Evolutionary conservation across 2,797 vertebrate genomes (phyloP), one percentile per base, ranked within the genome.

Genomic region (Glyptemys insculpta): DNA sequence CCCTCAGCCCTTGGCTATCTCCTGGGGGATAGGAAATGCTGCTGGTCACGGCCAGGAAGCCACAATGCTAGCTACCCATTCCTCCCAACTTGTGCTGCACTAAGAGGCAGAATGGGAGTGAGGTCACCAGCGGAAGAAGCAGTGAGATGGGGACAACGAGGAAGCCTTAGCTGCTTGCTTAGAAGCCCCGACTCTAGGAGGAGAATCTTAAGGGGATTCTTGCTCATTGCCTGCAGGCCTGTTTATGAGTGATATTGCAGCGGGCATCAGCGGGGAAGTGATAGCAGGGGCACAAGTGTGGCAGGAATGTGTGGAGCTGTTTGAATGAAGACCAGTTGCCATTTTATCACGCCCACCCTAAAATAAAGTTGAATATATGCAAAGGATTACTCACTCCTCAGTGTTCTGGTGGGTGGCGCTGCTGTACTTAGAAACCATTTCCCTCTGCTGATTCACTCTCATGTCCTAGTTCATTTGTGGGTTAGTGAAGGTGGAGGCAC

Each of bases 381-480:
- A 76, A 1, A 52, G 0, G 87, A 5, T 23, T 29, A 2, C 76
- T 95, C 74, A 81, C 80, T 10, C 47, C 83, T 47, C 65, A 7
- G 59, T 79, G 80, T 1, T 0, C 0, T 34, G 0, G 86, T 79
- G 88, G 92, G 94, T 93, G 92, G 89, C 53, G 41, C 79, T 53
- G 85, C 83, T 86, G 92, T 76, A 76, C 34, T 86, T 34, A 68
- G 25, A 79, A 93, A 62, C 8, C 0, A 0, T 59, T 87, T 29
- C n/a, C 52, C 5, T 57, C 53, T 94, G 84, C 74, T 76, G 82
- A 84, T 3, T 65, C 6, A 1, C 79, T 89, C 59, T 65, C 88
- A 0, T 0, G 16, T 82, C 37, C 62, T 78, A 44, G 76, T 68
- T 2, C 53, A 14, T 62, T 93, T 85, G 0, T 0, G 91, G 81